Percentiles rank a stretch among this genome's conserved stretches.
These are phyloP conservation scores for Eufriesea mexicana DNA, from an alignment of 1,140 invertebrate genomes.

Conservation along the genomic window DNA sequence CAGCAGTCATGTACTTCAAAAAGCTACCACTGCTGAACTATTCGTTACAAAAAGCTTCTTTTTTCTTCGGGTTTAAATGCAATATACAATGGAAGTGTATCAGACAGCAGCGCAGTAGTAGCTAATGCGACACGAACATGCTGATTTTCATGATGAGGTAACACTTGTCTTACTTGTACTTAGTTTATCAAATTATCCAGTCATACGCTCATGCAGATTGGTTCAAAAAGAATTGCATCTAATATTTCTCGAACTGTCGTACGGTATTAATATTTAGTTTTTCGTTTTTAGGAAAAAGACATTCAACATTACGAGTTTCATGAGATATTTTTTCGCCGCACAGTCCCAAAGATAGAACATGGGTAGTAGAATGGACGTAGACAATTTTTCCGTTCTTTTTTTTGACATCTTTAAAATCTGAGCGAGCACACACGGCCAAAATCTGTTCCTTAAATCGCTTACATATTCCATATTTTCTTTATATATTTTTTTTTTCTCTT, in stretches of 20 bases:
- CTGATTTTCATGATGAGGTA: constrained; percentile 83
- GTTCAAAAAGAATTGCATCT: constrained; percentile 61
- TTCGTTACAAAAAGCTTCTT: constrained; percentile 65
- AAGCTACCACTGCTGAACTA: constrained; percentile 72
- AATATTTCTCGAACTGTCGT: constrained; percentile 51
- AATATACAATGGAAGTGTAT: constrained; percentile 79
- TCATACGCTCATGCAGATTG: constrained; percentile 79
- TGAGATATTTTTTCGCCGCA: constrained; percentile 72
- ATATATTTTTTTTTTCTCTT: not conserved
- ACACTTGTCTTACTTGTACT: constrained; percentile 84
- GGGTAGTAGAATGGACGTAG: constrained; percentile 57
- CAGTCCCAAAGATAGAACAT: constrained; percentile 76
- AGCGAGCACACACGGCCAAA: constrained; percentile 58
- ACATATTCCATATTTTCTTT: constrained; percentile 13
- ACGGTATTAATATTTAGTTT: constrained; percentile 69
- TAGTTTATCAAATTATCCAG: constrained; percentile 84
- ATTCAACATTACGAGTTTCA: constrained; percentile 74
- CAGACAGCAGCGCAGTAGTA: constrained; percentile 71
- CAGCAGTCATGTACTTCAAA: constrained; percentile 72
- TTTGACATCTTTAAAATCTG: constrained; percentile 52
- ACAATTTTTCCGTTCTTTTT: constrained; percentile 29
- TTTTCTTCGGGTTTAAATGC: constrained; percentile 74
- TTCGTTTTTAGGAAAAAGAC: constrained; percentile 73
- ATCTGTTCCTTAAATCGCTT: constrained; percentile 63
- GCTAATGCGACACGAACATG: constrained; percentile 69